phyloP scores from a whole-genome alignment of 2,888 invertebrate species.

The Metellina segmentata region DNA sequence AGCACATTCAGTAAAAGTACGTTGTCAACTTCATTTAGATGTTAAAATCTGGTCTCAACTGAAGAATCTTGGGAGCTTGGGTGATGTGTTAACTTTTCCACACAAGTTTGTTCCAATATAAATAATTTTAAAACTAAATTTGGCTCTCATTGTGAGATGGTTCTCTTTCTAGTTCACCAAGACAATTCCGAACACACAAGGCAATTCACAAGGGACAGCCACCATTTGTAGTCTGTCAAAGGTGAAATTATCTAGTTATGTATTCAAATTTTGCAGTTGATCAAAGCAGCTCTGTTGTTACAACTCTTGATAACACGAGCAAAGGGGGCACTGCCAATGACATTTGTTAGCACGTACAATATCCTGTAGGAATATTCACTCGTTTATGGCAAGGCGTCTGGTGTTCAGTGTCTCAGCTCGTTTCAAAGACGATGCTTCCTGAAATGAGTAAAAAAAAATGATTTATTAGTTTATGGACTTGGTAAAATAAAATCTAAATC shows the following conservation, averaged over 20 bases:
- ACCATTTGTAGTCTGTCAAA: not conserved
- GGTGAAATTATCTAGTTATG: not conserved
- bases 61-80: not conserved
- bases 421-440: not conserved
- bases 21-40: not conserved
- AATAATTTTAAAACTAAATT: slow-evolving; percentile 35
- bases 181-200: not conserved
- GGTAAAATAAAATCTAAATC: not conserved
- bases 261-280: not conserved
- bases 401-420: slow-evolving; percentile 1
- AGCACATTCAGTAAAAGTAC: not conserved
- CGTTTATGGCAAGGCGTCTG: slow-evolving; percentile 37
- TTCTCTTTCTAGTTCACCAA: not conserved
- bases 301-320: not conserved
- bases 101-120: not conserved
- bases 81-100: not conserved
- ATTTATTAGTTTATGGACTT: not conserved
- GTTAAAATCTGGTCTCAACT: not conserved
- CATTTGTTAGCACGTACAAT: not conserved
- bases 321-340: not conserved
- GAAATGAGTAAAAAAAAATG: not conserved
- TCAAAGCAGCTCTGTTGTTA: not conserved
- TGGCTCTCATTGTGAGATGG: slow-evolving; percentile 13
- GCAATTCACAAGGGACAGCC: not conserved
- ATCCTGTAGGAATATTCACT: slow-evolving; percentile 14